A percentile compares a stretch with the other conserved stretches of the same genome.
phyloP scores from a whole-genome alignment of 37 sponge, comb jelly and placozoan genomes.

The Chondrosia reniformis region DNA sequence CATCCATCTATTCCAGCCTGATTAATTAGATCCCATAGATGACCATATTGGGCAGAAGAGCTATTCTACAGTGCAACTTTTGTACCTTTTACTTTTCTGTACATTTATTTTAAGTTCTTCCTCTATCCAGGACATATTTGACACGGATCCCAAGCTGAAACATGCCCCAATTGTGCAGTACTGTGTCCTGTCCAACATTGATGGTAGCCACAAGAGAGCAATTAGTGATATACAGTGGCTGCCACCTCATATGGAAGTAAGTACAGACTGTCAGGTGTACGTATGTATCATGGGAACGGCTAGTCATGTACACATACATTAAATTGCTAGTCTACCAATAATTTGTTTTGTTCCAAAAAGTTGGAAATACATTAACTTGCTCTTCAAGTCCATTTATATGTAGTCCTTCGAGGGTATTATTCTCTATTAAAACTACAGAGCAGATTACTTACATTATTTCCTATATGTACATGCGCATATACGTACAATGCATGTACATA shows the following conservation, averaged over 20 bases:
- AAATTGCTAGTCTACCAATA: neutral
- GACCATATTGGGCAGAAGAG: too few relatives aligned
- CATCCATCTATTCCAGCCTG: too few relatives aligned
- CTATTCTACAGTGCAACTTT: too few relatives aligned
- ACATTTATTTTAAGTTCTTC: neutral
- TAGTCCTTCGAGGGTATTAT: too few relatives aligned
- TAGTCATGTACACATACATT: neutral
- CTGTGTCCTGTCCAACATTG: constrained; percentile 80
- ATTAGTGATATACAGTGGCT: constrained; percentile 87
- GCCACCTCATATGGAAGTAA: constrained; percentile 86
- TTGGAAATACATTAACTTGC: too few relatives aligned
- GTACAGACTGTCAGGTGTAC: neutral
- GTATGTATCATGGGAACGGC: neutral
- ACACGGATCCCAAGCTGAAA: constrained; percentile 72
- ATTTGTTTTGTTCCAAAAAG: too few relatives aligned
- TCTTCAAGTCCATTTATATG: too few relatives aligned
- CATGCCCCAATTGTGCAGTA: constrained; percentile 84
- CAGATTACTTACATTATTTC: too few relatives aligned
- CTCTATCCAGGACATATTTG: constrained; percentile 66
- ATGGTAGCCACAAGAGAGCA: constrained; percentile 74
- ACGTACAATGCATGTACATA: neutral
- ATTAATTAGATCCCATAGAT: too few relatives aligned
- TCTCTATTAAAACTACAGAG: too few relatives aligned
- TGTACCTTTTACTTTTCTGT: neutral
- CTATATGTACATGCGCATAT: too few relatives aligned